Conservation (phyloP, 2,797 vertebrate genomes). For the Takifugu rubripes region DNA sequence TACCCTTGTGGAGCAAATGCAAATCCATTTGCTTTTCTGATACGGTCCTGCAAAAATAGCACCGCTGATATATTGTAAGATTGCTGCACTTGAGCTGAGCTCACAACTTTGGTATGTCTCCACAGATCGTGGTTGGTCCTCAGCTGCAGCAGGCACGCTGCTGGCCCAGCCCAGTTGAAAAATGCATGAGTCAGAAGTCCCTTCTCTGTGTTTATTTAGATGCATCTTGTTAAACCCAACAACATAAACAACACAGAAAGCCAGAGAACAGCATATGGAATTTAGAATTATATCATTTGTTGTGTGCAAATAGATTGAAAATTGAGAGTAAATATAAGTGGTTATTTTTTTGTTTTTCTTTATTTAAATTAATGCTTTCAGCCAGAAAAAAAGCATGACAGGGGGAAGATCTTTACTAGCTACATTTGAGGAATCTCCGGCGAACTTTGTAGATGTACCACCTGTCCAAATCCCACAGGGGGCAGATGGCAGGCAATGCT, state of each 20-base stretch:
- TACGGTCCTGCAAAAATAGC: constrained; percentile 74
- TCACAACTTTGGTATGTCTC: constrained; percentile 76
- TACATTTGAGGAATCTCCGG: too few species aligned
- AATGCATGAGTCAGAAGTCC: constrained; percentile 49
- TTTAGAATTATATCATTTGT: neutral
- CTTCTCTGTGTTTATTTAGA: constrained; percentile 22
- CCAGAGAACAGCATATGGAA: constrained; percentile 5
- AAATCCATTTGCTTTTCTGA: constrained; percentile 66
- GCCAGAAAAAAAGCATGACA: too few species aligned
- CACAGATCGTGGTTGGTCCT: constrained; percentile 62
- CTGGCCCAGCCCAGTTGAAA: constrained; percentile 44
- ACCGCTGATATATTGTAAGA: constrained; percentile 68
- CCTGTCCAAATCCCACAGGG: too few species aligned
- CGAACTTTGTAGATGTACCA: too few species aligned
- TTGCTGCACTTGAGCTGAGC: constrained; percentile 64
- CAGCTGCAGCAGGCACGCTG: constrained; percentile 31
- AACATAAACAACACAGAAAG: constrained; percentile 14
- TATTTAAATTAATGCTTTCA: too few species aligned
- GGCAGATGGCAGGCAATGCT: too few species aligned
- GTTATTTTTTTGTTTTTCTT: too few species aligned
- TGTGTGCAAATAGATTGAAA: neutral
- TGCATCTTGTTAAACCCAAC: constrained; percentile 3
- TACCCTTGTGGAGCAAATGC: constrained; percentile 67
- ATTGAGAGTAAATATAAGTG: too few species aligned
- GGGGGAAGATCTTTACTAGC: too few species aligned